Evolutionary conservation across 1,140 invertebrate species (phyloP), one percentile per base, ranked within the genome.

Genomic region (Bombus impatiens): DNA sequence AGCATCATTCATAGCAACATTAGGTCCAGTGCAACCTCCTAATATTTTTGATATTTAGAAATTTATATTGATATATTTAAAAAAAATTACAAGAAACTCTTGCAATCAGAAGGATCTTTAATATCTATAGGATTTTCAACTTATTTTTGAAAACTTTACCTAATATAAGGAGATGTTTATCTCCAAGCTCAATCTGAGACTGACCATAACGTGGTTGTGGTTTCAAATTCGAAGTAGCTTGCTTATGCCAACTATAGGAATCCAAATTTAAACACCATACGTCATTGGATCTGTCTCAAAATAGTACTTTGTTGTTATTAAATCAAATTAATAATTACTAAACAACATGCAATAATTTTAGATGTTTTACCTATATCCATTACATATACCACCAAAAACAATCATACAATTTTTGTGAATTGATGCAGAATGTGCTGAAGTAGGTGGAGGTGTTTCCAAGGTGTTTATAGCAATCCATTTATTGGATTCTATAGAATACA

Each of bases 361-460:
- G 40, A 81, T 72, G 78, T 86, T 62, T 89, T 91, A 94, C 93
- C 91, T 93, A 67, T 93, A 92, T 78, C 92, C 91, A 72, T 90
- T 87, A 76, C 88, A 90, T 82, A 97, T 95, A 44, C 98, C 98
- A 72, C 98, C 98, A 96, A 99, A 99, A 28, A 99, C 96, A 71
- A 99, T 96, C 98, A 99, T 99, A 72, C 96, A 95, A 95, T 99
- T 97, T 72, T 96, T 96, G 94, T 98, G 97, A 83, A 99, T 96
- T 65, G 97, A 97, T 22, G 98, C 98, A n/a, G 98, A 99, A 95
- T 99, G 99, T 18, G 98, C 99, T 70, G 98, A 98, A 93, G 97
- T 97, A 2, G 98, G 97, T 67, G 97, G 98, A 81, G 97, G 98
- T 76, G 96, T 96, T 81, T 95, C 93, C 76, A 97, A 94, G 0